Percentiles rank a stretch among this genome's conserved stretches.
phyloP scores from a whole-genome alignment of 1,140 invertebrate genomes.

The Zaprionus davidi region DNA sequence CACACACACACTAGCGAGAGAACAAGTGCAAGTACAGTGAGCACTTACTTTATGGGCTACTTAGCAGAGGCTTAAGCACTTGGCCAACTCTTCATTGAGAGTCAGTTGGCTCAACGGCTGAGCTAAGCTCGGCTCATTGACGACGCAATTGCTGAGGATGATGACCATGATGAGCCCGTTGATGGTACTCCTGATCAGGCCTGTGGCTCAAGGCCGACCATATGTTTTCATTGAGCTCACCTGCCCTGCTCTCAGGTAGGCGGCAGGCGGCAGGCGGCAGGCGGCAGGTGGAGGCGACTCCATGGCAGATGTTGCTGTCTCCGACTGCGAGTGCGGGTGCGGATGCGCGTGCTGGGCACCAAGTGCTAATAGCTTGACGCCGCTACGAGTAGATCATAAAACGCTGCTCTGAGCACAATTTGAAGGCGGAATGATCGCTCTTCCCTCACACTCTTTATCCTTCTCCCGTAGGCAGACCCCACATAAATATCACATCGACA shows the following conservation, averaged over 20 bases:
- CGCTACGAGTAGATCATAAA: constrained; percentile 34
- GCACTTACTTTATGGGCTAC: constrained; percentile 24
- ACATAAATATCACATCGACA: constrained; percentile 22
- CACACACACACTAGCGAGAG: neutral
- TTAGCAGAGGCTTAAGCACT: constrained; percentile 21
- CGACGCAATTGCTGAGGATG: neutral
- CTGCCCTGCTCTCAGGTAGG: constrained; percentile 24
- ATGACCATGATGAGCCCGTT: neutral
- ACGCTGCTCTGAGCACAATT: constrained; percentile 14
- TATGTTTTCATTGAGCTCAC: constrained; percentile 18
- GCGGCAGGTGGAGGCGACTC: constrained; percentile 33
- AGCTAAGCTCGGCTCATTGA: constrained; percentile 20
- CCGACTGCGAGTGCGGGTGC: constrained; percentile 28
- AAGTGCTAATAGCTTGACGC: constrained; percentile 63
- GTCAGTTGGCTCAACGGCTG: constrained; percentile 32
- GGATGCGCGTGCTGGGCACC: constrained; percentile 30
- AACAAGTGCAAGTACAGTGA: constrained; percentile 21
- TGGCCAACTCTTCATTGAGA: constrained; percentile 47
- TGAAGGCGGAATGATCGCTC: neutral
- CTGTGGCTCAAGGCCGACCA: neutral
- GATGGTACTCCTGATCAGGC: neutral
- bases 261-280: constrained; percentile 20
- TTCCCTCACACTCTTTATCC: too few species aligned
- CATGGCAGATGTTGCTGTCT: neutral
- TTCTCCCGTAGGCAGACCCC: neutral